Conservation (phyloP, 2,113 vertebrate species). For the Campylorhamphus procurvoides region DNA sequence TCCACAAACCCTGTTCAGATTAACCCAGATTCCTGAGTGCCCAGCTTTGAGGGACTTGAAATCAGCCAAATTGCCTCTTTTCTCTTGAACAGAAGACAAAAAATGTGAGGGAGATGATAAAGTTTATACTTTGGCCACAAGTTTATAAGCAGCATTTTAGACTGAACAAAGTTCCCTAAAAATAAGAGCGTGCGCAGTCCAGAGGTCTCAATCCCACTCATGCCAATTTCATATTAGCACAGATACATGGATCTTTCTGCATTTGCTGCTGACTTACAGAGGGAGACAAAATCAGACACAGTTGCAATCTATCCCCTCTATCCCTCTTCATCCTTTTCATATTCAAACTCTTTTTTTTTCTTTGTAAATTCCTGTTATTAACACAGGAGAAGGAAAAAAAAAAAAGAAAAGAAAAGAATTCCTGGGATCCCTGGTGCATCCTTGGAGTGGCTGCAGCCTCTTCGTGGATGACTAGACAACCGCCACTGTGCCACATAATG, state of each 20-base stretch:
- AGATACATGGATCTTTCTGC: neutral
- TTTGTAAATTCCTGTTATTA: slow-evolving; percentile 31
- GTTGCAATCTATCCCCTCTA: neutral
- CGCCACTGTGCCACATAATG: slow-evolving; percentile 59
- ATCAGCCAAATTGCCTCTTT: neutral
- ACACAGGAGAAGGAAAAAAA: neutral
- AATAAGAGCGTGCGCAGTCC: neutral
- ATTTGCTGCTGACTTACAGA: neutral
- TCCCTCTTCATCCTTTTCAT: neutral
- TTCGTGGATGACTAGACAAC: slow-evolving; percentile 47
- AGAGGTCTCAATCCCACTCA: neutral
- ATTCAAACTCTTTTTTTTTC: neutral
- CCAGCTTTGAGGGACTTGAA: neutral
- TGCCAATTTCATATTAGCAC: neutral
- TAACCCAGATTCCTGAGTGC: slow-evolving; percentile 28
- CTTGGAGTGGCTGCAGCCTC: slow-evolving; percentile 43
- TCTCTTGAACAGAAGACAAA: neutral
- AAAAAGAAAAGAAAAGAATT: neutral
- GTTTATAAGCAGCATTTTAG: neutral
- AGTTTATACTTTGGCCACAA: neutral
- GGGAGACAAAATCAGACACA: neutral
- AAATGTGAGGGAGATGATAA: neutral
- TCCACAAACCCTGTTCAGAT: slow-evolving; percentile 28
- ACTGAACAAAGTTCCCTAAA: neutral
- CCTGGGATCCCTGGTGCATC: slow-evolving; percentile 20